Percentiles rank a stretch among this genome's conserved stretches.
Evolutionary conservation across 2,797 vertebrate genomes (phyloP).

Genomic region (Gadopsis bispinosus): DNA sequence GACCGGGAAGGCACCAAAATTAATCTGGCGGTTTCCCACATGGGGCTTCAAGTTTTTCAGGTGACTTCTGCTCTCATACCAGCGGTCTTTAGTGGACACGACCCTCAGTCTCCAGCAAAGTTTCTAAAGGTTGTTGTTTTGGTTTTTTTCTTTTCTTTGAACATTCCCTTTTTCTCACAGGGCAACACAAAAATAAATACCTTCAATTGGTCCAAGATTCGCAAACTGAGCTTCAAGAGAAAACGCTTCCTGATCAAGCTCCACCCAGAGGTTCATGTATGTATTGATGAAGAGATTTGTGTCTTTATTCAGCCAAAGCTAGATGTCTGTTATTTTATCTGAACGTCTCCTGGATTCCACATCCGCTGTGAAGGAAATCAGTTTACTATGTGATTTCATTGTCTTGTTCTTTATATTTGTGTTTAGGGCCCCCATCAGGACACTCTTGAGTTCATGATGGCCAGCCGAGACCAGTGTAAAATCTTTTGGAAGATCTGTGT

Average conservation of each 20-base stretch:
- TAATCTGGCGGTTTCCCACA: slow-evolving; percentile 93
- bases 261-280: slow-evolving; percentile 94
- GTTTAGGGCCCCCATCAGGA: slow-evolving; percentile 94
- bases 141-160: background rate
- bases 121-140: background rate
- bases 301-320: background rate
- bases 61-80: slow-evolving; percentile 71
- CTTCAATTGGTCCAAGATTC: slow-evolving; percentile 99
- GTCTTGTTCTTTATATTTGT: slow-evolving; percentile 10
- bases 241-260: slow-evolving; percentile 97
- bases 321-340: background rate
- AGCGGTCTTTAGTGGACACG: background rate
- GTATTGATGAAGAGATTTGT: slow-evolving; percentile 60
- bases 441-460: slow-evolving; percentile 94
- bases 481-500: slow-evolving; percentile 99
- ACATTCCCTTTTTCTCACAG: slow-evolving; percentile 74
- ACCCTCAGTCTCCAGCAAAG: background rate
- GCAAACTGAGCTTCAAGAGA: slow-evolving; percentile 98
- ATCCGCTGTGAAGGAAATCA: background rate
- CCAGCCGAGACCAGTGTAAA: slow-evolving; percentile 95
- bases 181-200: slow-evolving; percentile 97
- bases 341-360: background rate
- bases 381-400: background rate
- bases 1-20: slow-evolving; percentile 97
- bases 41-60: slow-evolving; percentile 98